phyloP scores from a whole-genome alignment of 1,140 invertebrate species.

The Hylaeus volcanicus region DNA sequence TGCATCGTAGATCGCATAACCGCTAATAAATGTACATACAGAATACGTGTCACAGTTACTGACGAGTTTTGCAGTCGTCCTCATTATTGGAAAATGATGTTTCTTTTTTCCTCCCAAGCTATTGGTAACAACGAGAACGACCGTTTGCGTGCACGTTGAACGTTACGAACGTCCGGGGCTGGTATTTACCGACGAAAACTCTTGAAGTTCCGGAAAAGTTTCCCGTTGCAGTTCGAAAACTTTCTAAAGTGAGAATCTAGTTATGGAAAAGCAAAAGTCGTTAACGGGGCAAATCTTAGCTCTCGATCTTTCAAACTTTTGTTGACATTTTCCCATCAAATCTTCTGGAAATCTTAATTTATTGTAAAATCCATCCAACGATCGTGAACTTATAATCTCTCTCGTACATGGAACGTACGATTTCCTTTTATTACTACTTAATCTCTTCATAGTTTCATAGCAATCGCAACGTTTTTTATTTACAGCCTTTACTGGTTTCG shows the following conservation, averaged over 20 bases:
- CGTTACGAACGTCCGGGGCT: not conserved
- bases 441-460: no score
- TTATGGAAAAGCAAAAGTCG: not conserved
- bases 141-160: not conserved
- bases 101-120: no score
- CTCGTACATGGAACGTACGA: no score
- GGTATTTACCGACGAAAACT: not conserved
- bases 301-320: not conserved
- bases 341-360: not conserved
- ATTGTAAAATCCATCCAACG: not conserved
- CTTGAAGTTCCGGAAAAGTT: not conserved
- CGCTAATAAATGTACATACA: slow-evolving; percentile 28
- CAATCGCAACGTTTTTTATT: no score
- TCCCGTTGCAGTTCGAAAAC: not conserved
- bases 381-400: not conserved
- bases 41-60: slow-evolving; percentile 6
- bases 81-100: slow-evolving; percentile 3
- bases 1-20: not conserved
- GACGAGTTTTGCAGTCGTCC: not conserved
- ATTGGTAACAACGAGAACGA: not conserved
- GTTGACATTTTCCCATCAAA: not conserved
- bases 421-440: no score
- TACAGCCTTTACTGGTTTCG: no score
- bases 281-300: not conserved
- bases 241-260: not conserved